Evolutionary conservation across 2,797 vertebrate genomes (phyloP).

Genomic region (Thaleichthys pacificus): DNA sequence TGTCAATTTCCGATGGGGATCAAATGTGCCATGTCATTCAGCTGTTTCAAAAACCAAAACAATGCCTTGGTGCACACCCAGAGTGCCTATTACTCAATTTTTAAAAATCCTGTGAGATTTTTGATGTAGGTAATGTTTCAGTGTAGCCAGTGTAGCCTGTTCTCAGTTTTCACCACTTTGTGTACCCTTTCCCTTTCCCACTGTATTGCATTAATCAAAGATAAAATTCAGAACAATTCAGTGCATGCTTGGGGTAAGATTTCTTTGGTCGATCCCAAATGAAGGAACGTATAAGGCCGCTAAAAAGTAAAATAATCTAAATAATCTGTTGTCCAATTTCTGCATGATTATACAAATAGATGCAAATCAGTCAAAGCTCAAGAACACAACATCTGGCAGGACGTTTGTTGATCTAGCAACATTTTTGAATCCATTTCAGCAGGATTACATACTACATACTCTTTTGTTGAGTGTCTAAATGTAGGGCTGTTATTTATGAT

Average conservation of each 20-base stretch:
- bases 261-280: slow-evolving; percentile 6
- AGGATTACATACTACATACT: background rate
- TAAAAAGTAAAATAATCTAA: slow-evolving; percentile 52
- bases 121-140: background rate
- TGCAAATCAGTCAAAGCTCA: slow-evolving; percentile 47
- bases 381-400: slow-evolving; percentile 15
- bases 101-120: no score
- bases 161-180: background rate
- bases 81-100: slow-evolving; percentile 39
- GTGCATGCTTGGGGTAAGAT: background rate
- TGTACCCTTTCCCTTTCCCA: background rate
- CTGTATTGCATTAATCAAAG: background rate
- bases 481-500: background rate
- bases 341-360: slow-evolving; percentile 46
- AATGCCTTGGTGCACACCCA: slow-evolving; percentile 46
- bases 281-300: slow-evolving; percentile 33
- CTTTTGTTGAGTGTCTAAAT: slow-evolving; percentile 12
- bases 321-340: slow-evolving; percentile 43
- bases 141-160: background rate
- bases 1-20: background rate
- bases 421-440: slow-evolving; percentile 1
- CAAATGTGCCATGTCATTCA: background rate
- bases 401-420: background rate
- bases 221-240: background rate
- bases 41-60: slow-evolving; percentile 46